Base-by-base conservation (phyloP, 35 echinoderm and acorn worm genomes). In the Heliocidaris erythrogramma region DNA sequence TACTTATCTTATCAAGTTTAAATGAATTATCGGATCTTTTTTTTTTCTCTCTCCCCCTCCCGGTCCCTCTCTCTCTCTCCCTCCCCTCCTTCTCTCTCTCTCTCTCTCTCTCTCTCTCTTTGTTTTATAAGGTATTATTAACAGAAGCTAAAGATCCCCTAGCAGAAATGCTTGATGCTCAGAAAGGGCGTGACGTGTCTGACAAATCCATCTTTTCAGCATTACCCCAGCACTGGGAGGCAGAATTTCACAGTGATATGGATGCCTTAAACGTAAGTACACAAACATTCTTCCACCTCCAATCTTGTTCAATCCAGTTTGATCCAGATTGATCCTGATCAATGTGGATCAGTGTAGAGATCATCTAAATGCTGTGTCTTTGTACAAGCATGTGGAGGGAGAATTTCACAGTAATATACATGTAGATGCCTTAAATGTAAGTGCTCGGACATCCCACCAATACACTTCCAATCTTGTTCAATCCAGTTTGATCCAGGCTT, bases 341-440 rank as follows among this genome's bases (percentile, higher is more conserved):
- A 52, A 52, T 52, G 49, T 52, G 12, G 49, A 13, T 52, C 14
- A 56, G 9, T 7, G 10, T 56, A 56, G 9, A 56, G 9, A 11
- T 56, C 52, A 56, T 56, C 1, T 56, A 14, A 56, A 56, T 56
- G 52, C 14, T 56, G 52, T 56, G 14, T 56, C 95, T 13, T 84
- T 99, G 17, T 94, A 96, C 30, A 94, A 96, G 49, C 96, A 99
- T 31, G n/a, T 97, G 94, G 94, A 99, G 59, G 53, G 85, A 35
- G 96, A 99, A 60, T 99, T 97, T 90, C 98, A 99, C 95, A 93
- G 90, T 86, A 96, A 97, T n/a, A 99, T 99, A n/a, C n/a, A n/a
- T n/a, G n/a, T n/a, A 96, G 94, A 95, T 12, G 59, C 95, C 47
- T 92, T 99, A n/a, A 99, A 99, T 97, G 98, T 96, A 96, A 95